Conservation (phyloP, 2,888 invertebrate genomes). For the Hemicrepidius hirtus region DNA sequence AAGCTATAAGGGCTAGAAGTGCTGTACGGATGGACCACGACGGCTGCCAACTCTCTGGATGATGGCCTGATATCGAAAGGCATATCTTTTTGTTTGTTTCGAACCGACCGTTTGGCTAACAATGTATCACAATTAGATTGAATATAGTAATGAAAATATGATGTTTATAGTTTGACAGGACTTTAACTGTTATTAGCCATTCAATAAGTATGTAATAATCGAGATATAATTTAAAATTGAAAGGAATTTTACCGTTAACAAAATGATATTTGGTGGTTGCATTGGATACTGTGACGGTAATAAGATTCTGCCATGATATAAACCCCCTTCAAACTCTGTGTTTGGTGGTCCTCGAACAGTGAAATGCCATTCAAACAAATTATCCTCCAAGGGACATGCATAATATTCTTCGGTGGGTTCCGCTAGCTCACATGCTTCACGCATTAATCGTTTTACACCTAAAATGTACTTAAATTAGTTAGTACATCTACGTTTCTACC, state of each 20-base stretch:
- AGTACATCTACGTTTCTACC: too few relatives aligned
- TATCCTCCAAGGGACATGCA: constrained; percentile 94
- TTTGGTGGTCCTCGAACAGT: constrained; percentile 92
- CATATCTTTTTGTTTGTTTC: constrained; percentile 96
- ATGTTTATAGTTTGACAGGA: too few relatives aligned
- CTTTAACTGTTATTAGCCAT: too few relatives aligned
- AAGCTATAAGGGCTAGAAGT: constrained; percentile 92
- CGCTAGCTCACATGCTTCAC: constrained; percentile 90
- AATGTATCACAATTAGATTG: constrained; percentile 43
- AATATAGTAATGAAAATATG: too few relatives aligned
- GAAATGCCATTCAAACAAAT: constrained; percentile 98
- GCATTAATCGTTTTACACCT: constrained; percentile 95
- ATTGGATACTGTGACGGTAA: constrained; percentile 96
- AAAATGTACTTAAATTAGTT: constrained; percentile 26
- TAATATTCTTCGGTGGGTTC: constrained; percentile 92
- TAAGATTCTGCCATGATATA: constrained; percentile 94
- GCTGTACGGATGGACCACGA: constrained; percentile 98
- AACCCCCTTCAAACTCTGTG: constrained; percentile 92
- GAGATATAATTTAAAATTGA: neutral
- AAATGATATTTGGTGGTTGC: constrained; percentile 96
- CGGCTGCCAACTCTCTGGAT: constrained; percentile 99
- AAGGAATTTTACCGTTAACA: constrained; percentile 82
- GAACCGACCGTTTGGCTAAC: constrained; percentile 93
- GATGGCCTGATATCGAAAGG: constrained; percentile 94
- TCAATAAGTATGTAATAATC: neutral